Conservation (phyloP, 2,797 vertebrate species). For the Oophaga sylvatica region DNA sequence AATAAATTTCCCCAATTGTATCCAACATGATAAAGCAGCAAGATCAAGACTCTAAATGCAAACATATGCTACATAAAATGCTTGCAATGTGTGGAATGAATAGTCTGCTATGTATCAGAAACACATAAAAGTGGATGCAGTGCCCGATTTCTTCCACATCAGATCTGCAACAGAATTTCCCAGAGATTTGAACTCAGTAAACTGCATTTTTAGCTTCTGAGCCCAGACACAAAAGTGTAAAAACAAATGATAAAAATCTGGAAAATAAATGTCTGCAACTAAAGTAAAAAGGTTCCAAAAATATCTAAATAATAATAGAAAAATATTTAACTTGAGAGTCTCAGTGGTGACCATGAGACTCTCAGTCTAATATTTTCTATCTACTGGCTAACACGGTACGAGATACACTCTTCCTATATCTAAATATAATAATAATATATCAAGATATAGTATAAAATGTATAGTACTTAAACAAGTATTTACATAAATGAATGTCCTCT, state of each 20-base stretch:
- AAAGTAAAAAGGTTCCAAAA: neutral
- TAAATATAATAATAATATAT: neutral
- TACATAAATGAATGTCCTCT: too few relatives aligned
- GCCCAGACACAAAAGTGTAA: neutral
- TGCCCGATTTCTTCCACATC: neutral
- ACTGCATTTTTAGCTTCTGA: too few relatives aligned
- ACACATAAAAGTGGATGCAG: neutral
- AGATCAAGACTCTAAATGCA: neutral
- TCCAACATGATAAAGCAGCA: neutral
- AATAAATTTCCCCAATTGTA: neutral
- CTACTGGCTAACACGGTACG: too few relatives aligned
- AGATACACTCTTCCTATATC: too few relatives aligned
- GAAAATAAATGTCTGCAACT: neutral
- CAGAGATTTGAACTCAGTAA: constrained; percentile 5
- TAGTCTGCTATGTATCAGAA: neutral
- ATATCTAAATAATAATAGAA: neutral
- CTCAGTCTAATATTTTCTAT: too few relatives aligned
- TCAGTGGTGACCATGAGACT: too few relatives aligned
- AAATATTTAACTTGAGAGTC: too few relatives aligned
- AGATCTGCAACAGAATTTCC: neutral
- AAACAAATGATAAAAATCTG: neutral
- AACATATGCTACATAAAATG: neutral
- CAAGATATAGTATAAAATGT: too few relatives aligned
- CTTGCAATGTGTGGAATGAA: neutral
- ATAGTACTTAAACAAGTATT: too few relatives aligned